Percentiles rank a stretch among this genome's conserved stretches.
phyloP scores from a whole-genome alignment of 2,888 invertebrate genomes.

The Pecten maximus region DNA sequence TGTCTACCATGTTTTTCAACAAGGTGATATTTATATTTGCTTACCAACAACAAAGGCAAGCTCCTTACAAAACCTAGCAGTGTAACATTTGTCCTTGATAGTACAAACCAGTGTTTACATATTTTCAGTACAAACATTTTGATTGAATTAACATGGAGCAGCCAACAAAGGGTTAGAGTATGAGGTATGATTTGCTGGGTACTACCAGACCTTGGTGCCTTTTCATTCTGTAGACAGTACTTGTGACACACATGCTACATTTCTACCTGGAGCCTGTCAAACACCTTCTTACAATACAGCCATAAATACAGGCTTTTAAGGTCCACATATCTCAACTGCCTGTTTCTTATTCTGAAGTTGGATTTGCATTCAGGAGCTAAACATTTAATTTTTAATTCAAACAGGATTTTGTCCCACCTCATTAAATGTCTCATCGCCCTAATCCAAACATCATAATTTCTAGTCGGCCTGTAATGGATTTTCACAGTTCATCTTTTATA shows the following conservation, averaged over 20 bases:
- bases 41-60: neutral
- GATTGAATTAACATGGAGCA: neutral
- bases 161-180: neutral
- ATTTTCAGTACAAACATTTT: slow-evolving; percentile 29
- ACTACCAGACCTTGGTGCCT: neutral
- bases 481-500: slow-evolving; percentile 28
- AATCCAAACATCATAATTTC: neutral
- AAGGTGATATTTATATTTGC: slow-evolving; percentile 3
- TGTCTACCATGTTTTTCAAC: slow-evolving; percentile 2
- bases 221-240: neutral
- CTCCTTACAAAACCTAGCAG: neutral
- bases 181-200: neutral
- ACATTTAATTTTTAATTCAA: slow-evolving; percentile 20
- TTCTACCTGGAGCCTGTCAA: neutral
- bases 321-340: neutral
- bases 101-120: neutral
- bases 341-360: neutral
- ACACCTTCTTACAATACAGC: neutral
- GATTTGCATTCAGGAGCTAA: neutral
- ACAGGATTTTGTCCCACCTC: neutral
- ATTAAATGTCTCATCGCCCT: neutral
- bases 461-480: neutral
- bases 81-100: slow-evolving; percentile 5
- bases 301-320: neutral
- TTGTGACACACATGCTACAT: neutral